Evolutionary conservation across 1,140 invertebrate species (phyloP).

Genomic region (Drosophila watanabei): DNA sequence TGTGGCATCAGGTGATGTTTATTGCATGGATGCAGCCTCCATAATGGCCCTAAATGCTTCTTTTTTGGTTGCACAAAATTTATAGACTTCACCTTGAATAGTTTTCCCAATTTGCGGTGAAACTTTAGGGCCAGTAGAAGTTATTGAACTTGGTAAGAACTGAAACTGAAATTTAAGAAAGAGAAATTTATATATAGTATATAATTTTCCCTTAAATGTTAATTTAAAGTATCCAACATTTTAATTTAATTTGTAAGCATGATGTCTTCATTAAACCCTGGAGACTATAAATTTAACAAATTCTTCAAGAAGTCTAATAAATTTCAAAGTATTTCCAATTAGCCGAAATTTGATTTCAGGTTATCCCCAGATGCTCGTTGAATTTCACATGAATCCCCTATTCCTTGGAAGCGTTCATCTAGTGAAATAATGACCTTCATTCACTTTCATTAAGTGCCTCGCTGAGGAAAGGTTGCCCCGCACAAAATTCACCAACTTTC

Average conservation of each 20-base stretch:
- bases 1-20: conserved; percentile 40
- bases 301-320: background rate
- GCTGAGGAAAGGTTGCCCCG: background rate
- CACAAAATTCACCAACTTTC: conserved; percentile 31
- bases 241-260: background rate
- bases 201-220: background rate
- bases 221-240: background rate
- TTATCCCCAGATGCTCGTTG: background rate
- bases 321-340: conserved; percentile 15
- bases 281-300: background rate
- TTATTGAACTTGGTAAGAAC: background rate
- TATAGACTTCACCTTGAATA: conserved; percentile 23
- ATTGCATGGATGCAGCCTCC: conserved; percentile 35
- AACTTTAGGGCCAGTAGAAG: conserved; percentile 7
- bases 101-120: conserved; percentile 13
- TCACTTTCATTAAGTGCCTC: conserved; percentile 24
- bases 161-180: background rate
- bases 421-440: conserved; percentile 8
- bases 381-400: conserved; percentile 4
- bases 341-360: conserved; percentile 5
- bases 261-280: background rate
- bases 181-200: background rate
- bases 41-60: conserved; percentile 16
- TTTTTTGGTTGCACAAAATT: background rate
- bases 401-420: conserved; percentile 17